Conservation (phyloP, 2,888 invertebrate genomes). For the Plagodis pulveraria region DNA sequence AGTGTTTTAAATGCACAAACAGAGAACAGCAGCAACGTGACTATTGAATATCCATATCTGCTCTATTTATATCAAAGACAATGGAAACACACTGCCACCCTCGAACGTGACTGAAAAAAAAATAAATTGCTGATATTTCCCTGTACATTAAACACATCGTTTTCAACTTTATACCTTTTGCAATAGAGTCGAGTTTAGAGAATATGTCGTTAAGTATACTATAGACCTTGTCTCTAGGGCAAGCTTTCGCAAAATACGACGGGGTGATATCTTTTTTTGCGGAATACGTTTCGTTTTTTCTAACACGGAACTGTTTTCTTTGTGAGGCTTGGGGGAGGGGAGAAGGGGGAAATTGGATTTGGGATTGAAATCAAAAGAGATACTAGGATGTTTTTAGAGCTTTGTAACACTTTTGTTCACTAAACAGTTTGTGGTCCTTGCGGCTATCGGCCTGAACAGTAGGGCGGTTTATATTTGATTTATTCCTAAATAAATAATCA, state of each 20-base stretch:
- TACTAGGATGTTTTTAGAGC: background rate
- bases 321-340: background rate
- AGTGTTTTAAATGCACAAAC: too few species aligned
- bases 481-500: too few species aligned
- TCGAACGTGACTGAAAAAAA: slow-evolving; percentile 56
- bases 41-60: background rate
- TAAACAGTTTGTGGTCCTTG: too few species aligned
- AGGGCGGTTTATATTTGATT: too few species aligned
- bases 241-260: slow-evolving; percentile 22
- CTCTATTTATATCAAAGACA: slow-evolving; percentile 46
- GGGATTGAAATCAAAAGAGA: slow-evolving; percentile 8
- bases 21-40: background rate
- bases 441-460: too few species aligned
- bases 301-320: slow-evolving; percentile 13
- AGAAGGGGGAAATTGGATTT: slow-evolving; percentile 19
- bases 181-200: slow-evolving; percentile 2
- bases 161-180: background rate
- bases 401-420: background rate
- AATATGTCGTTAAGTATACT: slow-evolving; percentile 5
- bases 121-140: slow-evolving; percentile 31
- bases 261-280: slow-evolving; percentile 21
- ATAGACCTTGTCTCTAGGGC: slow-evolving; percentile 11
- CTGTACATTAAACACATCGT: background rate
- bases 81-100: slow-evolving; percentile 64
- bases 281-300: slow-evolving; percentile 25